These are phyloP conservation scores for Aphelinus atriplicis DNA, from an alignment of 1,140 invertebrate genomes.

Conservation along the genomic window DNA sequence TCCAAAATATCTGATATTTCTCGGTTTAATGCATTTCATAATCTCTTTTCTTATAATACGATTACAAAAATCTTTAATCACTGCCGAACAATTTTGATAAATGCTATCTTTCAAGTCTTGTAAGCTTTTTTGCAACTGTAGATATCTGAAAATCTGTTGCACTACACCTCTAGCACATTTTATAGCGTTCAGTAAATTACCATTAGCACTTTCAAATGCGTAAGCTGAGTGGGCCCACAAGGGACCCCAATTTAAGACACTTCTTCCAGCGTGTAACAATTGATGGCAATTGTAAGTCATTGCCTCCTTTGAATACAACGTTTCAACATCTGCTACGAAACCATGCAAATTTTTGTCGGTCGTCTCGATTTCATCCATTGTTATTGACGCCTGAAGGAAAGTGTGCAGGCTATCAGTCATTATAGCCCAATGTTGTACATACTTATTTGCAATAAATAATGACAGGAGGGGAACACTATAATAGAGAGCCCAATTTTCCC, in stretches of 20 bases:
- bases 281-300: slow-evolving; percentile 38
- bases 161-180: slow-evolving; percentile 34
- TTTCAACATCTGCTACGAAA: slow-evolving; percentile 28
- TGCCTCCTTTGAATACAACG: slow-evolving; percentile 30
- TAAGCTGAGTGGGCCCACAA: slow-evolving; percentile 32
- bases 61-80: background rate
- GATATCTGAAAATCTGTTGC: slow-evolving; percentile 33
- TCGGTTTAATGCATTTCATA: background rate
- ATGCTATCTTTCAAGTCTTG: background rate
- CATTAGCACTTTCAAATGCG: slow-evolving; percentile 38
- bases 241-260: slow-evolving; percentile 35
- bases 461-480: background rate
- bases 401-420: slow-evolving; percentile 1
- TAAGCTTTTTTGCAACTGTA: background rate
- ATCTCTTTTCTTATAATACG: background rate
- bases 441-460: background rate
- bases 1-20: background rate
- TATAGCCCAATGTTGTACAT: background rate
- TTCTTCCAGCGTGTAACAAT: slow-evolving; percentile 29
- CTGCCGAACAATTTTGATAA: background rate
- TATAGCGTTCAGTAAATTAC: slow-evolving; percentile 20
- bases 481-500: too few relatives aligned
- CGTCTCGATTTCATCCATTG: background rate
- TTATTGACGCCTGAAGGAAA: background rate
- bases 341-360: background rate